phyloP scores from a whole-genome alignment of 2,113 vertebrate species.

The Otus sunia region DNA sequence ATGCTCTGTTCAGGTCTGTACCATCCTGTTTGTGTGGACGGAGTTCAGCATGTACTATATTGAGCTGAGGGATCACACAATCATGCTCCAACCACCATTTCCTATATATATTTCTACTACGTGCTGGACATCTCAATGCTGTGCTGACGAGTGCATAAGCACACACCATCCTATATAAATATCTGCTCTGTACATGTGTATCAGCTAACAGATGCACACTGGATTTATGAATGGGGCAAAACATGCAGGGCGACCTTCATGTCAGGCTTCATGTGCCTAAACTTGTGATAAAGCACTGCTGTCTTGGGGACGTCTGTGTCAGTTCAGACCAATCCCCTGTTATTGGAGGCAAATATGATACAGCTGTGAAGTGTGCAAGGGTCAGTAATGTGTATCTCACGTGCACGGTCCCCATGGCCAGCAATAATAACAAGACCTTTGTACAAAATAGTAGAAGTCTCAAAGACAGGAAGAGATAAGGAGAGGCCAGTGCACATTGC shows the following conservation, averaged over 20 bases:
- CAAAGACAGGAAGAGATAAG: neutral
- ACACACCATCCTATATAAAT: neutral
- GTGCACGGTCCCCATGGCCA: neutral
- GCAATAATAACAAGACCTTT: neutral
- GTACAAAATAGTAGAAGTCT: neutral
- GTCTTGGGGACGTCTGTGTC: neutral
- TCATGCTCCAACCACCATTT: neutral
- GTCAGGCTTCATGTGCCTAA: neutral
- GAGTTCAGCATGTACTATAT: neutral
- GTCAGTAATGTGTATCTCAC: neutral
- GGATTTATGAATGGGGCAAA: neutral
- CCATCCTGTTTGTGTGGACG: neutral
- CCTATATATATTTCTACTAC: neutral
- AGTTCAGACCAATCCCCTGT: neutral
- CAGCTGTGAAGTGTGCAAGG: neutral
- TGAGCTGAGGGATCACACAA: neutral
- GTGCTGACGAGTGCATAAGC: neutral
- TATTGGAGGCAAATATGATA: neutral
- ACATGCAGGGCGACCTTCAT: accelerated
- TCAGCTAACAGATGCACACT: neutral
- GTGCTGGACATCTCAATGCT: neutral
- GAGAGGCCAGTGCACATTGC: neutral
- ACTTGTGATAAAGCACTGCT: neutral
- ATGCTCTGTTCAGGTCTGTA: conserved; percentile 38
- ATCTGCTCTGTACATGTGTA: neutral